Percentiles rank a stretch among this genome's conserved stretches.
These are phyloP conservation scores for Scaptomyza caliginosa DNA, from an alignment of 2,888 invertebrate genomes.

Conservation along the genomic window DNA sequence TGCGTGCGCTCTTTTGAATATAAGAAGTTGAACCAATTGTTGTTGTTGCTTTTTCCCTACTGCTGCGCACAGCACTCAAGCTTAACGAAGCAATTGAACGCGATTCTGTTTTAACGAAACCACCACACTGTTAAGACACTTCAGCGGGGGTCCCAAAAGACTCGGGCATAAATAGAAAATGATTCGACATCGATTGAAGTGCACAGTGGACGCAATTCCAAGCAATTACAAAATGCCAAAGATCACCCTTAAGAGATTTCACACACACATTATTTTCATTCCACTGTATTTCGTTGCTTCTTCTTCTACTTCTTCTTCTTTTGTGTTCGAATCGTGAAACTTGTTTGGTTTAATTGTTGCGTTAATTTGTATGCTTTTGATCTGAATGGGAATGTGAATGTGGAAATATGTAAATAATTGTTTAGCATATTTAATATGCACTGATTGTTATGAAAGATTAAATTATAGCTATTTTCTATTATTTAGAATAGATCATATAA, in stretches of 20 bases:
- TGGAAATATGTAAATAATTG: conserved; percentile 4
- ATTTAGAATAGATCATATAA: too few species aligned
- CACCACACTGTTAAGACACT: conserved; percentile 48
- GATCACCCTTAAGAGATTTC: conserved; percentile 48
- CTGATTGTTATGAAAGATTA: conserved; percentile 29
- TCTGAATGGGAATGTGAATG: conserved; percentile 1
- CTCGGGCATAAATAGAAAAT: conserved; percentile 52
- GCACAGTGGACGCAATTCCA: conserved; percentile 20
- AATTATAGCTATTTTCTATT: too few species aligned
- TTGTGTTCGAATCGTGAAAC: conserved; percentile 12
- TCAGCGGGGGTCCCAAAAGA: conserved; percentile 62
- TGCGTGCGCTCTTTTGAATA: conserved; percentile 26
- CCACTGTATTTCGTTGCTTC: conserved; percentile 3
- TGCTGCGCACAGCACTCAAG: neutral
- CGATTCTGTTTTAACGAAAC: conserved; percentile 21
- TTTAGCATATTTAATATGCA: conserved; percentile 41
- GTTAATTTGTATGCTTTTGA: conserved; percentile 56
- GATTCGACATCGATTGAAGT: conserved; percentile 33
- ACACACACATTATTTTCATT: conserved; percentile 15
- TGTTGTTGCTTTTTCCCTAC: conserved; percentile 30
- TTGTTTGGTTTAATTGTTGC: conserved; percentile 51
- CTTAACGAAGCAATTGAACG: conserved; percentile 21
- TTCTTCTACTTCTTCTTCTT: conserved; percentile 2
- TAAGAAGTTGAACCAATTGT: conserved; percentile 32
- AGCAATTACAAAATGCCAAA: conserved; percentile 43